A percentile compares a stretch with the other conserved stretches of the same genome.
phyloP scores from a whole-genome alignment of 2,888 invertebrate genomes.

The Ochropleura plecta region DNA sequence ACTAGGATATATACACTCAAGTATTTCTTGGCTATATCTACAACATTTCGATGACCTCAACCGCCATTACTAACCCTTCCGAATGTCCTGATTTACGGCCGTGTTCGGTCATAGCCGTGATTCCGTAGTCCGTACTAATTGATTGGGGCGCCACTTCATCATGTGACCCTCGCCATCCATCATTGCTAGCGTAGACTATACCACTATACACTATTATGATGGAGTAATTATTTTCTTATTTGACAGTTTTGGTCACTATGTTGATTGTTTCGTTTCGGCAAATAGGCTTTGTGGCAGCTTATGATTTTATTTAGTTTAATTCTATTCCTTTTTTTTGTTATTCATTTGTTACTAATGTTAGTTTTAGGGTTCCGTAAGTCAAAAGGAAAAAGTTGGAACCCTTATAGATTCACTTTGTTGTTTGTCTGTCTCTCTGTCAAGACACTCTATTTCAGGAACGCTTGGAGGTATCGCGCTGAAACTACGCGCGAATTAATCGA shows the following conservation, averaged over 20 bases:
- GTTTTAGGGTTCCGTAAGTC: no score
- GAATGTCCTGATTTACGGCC: constrained; percentile 55
- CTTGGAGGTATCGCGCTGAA: no score
- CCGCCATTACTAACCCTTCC: constrained; percentile 38
- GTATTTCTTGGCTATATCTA: neutral
- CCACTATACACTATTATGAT: constrained; percentile 21
- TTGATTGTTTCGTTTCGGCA: constrained; percentile 17
- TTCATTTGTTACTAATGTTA: no score
- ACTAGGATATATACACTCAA: neutral
- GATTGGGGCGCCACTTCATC: constrained; percentile 80
- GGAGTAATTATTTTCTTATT: constrained; percentile 38
- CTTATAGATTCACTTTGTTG: no score
- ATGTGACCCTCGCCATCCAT: constrained; percentile 79
- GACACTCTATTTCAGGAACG: no score
- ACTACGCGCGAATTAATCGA: no score
- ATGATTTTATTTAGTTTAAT: neutral
- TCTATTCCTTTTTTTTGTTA: no score
- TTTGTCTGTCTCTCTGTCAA: no score
- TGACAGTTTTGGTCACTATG: constrained; percentile 9
- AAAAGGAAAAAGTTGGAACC: no score
- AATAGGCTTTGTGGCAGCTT: neutral
- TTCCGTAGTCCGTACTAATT: constrained; percentile 75
- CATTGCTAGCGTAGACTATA: constrained; percentile 64
- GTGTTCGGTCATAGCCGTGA: constrained; percentile 65
- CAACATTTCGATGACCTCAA: constrained; percentile 11